Percentiles rank a stretch among this genome's conserved stretches.
phyloP scores from a whole-genome alignment of 2,797 vertebrate genomes.

The Poecilia wingei region DNA sequence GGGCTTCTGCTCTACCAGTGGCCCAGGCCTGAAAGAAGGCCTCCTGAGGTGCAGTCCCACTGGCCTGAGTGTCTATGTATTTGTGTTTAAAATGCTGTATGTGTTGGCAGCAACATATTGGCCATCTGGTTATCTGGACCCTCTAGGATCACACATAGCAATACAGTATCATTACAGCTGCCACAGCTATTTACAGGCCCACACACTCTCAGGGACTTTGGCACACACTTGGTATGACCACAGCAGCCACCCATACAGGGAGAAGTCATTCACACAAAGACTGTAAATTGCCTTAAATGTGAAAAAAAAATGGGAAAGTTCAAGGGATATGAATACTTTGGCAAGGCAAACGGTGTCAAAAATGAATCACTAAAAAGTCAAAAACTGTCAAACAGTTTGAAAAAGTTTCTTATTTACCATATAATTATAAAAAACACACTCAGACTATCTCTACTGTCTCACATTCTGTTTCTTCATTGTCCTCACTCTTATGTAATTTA shows the following conservation, averaged over 20 bases:
- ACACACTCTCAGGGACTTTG: conserved; percentile 43
- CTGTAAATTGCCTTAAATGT: background rate
- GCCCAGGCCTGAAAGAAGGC: conserved; percentile 67
- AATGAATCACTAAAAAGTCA: background rate
- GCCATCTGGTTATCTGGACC: conserved; percentile 80
- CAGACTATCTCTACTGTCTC: conserved; percentile 18
- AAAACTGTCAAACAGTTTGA: background rate
- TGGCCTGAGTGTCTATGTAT: conserved; percentile 41
- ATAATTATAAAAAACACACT: background rate
- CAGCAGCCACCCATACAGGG: conserved; percentile 31
- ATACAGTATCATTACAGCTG: conserved; percentile 61
- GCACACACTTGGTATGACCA: conserved; percentile 40
- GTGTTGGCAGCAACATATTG: conserved; percentile 65
- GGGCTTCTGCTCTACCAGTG: conserved; percentile 58
- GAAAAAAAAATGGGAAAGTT: background rate
- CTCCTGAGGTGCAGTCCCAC: conserved; percentile 67
- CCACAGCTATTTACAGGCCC: conserved; percentile 73
- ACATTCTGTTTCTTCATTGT: conserved; percentile 51
- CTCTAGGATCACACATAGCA: conserved; percentile 71
- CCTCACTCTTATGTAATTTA: conserved; percentile 56
- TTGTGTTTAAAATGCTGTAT: conserved; percentile 59
- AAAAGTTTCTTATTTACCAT: background rate
- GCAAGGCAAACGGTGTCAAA: background rate
- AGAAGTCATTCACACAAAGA: background rate
- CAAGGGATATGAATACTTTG: background rate